Base-by-base conservation (phyloP, 2,888 invertebrate genomes). In the Brachycybe producta region DNA sequence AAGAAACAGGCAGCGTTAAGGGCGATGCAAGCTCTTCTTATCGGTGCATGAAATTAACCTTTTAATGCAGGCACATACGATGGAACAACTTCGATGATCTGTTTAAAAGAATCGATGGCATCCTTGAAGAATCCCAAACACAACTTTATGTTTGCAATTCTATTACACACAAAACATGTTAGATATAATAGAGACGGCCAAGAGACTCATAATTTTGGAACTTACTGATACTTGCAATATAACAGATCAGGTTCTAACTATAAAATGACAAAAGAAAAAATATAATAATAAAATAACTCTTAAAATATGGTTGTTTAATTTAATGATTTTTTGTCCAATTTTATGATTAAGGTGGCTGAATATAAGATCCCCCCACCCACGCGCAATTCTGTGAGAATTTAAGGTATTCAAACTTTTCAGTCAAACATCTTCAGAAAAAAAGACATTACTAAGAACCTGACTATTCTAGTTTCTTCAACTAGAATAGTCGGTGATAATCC, bases 21-120 rank as follows among this genome's bases (percentile, higher is more conserved):
- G 11, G 13, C 15, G 8, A 35, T 26, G 19, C 8, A 5, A 50
- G 17, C 39, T 23, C 23, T 23, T 13, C 7, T 21, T 19, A 15
- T 19, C 5, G 23, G 5, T 7, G 23, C 17, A 40, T 19, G 13
- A 19, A 30, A 23, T 36, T 47, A 42, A 67, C 67, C 90, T 68
- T 85, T 84, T 17, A 85, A 64, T 1, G 81, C 83, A 1, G 81
- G 80, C 5, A 83, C 70, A 61, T 80, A 80, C 50, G 72, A 67
- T 2, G 75, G 70, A 57, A 77, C 71, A 5, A 67, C 64, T 2
- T 65, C 58, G 7, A 84, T 66, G 48, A 85, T 70, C 17, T 67
- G 63, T 55, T 75, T 70, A 61, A 80, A 91, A 55, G 80, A 79
- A 8, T 64, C 62, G 57, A 82, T 77, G 3, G 91, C 84, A 61